Percentiles rank a stretch among this genome's conserved stretches.
These are phyloP conservation scores for Smittia sp. DNA, from an alignment of 2,888 invertebrate genomes.

Conservation along the genomic window DNA sequence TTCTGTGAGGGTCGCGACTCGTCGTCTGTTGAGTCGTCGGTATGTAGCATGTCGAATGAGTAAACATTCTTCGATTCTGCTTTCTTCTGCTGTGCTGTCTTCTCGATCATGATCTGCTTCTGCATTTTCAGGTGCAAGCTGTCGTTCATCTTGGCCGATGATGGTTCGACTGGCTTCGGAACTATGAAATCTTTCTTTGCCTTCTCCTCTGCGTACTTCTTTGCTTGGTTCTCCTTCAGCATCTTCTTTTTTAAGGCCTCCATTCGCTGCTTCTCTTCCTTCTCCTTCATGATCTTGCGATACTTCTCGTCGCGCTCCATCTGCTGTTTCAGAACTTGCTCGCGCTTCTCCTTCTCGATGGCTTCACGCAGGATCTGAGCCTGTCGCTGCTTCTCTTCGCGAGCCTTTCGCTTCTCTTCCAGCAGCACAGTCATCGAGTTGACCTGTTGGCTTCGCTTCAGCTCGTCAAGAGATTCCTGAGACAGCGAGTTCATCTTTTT, in stretches of 20 bases:
- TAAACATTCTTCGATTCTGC: constrained; percentile 43
- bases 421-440: constrained; percentile 45
- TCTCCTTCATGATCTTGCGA: constrained; percentile 40
- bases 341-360: constrained; percentile 51
- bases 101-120: constrained; percentile 21
- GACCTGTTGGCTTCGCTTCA: not conserved
- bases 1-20: constrained; percentile 50
- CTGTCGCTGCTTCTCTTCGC: constrained; percentile 51
- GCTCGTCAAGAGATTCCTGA: constrained; percentile 6
- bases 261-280: constrained; percentile 39
- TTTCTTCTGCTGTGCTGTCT: not conserved
- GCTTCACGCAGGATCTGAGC: constrained; percentile 51
- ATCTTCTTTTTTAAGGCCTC: constrained; percentile 40
- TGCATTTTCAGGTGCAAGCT: constrained; percentile 31
- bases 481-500: constrained; percentile 18
- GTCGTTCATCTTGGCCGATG: constrained; percentile 2
- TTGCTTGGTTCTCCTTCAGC: constrained; percentile 38
- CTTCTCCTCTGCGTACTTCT: constrained; percentile 27
- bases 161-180: not conserved
- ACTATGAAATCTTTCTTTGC: not conserved
- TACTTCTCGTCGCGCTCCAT: constrained; percentile 51
- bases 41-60: constrained; percentile 53
- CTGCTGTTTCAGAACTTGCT: constrained; percentile 49
- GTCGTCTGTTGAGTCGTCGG: constrained; percentile 54
- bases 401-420: constrained; percentile 51